phyloP scores from a whole-genome alignment of 2,113 vertebrate species.

The Lepus timidus region DNA sequence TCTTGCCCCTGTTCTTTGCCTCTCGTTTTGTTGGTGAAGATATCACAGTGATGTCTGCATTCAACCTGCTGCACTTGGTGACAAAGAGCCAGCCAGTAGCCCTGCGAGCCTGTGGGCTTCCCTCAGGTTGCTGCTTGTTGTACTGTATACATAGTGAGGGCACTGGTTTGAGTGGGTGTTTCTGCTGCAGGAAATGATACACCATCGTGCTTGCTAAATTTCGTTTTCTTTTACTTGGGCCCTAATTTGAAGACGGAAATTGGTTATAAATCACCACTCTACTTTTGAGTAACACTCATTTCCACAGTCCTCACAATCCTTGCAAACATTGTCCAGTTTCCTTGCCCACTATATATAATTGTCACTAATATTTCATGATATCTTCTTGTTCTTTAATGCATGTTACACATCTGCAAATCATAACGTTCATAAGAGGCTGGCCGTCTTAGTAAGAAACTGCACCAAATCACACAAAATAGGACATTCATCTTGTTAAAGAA shows the following conservation, averaged over 20 bases:
- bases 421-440: slow-evolving; percentile 43
- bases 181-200: slow-evolving; percentile 90
- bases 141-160: slow-evolving; percentile 86
- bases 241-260: slow-evolving; percentile 79
- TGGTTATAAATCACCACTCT: slow-evolving; percentile 72
- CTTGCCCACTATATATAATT: slow-evolving; percentile 55
- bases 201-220: slow-evolving; percentile 68
- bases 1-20: slow-evolving; percentile 91
- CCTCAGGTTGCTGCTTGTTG: slow-evolving; percentile 97
- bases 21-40: slow-evolving; percentile 92
- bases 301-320: slow-evolving; percentile 45
- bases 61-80: slow-evolving; percentile 99
- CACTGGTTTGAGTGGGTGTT: slow-evolving; percentile 87
- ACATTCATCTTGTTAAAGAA: slow-evolving; percentile 48
- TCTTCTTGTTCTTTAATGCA: slow-evolving; percentile 69
- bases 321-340: slow-evolving; percentile 75
- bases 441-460: slow-evolving; percentile 35
- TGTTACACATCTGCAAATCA: slow-evolving; percentile 73
- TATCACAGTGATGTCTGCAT: slow-evolving; percentile 98
- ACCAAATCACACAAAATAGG: slow-evolving; percentile 45
- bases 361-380: slow-evolving; percentile 60
- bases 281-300: slow-evolving; percentile 66
- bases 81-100: slow-evolving; percentile 98
- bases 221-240: slow-evolving; percentile 79
- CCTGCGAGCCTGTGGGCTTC: slow-evolving; percentile 97